Percentiles rank a stretch among this genome's conserved stretches.
These are phyloP conservation scores for Elaeidobius kamerunicus DNA, from an alignment of 2,888 invertebrate species.

Conservation along the genomic window DNA sequence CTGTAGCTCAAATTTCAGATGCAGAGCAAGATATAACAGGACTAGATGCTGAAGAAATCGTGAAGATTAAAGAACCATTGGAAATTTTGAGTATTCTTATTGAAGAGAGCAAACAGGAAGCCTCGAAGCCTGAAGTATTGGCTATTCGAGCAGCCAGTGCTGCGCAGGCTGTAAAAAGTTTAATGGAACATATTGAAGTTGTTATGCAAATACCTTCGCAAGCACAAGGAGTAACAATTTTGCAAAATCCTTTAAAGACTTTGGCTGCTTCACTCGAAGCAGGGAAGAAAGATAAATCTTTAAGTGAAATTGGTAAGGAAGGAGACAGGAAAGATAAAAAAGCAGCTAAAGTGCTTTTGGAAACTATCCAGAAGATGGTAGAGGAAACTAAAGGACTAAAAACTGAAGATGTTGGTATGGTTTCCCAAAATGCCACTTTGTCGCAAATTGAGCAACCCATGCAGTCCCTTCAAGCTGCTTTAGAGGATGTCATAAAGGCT, in stretches of 20 bases:
- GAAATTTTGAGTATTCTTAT: conserved; percentile 32
- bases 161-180: conserved; percentile 9
- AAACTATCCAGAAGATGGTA: too few relatives aligned
- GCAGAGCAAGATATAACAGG: conserved; percentile 1
- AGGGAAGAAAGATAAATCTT: too few relatives aligned
- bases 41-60: conserved; percentile 5
- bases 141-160: conserved; percentile 13
- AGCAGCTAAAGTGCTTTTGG: too few relatives aligned
- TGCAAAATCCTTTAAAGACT: conserved; percentile 19
- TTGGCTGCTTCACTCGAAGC: too few relatives aligned
- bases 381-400: too few relatives aligned
- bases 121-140: conserved; percentile 18
- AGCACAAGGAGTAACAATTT: conserved; percentile 17
- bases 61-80: conserved; percentile 30
- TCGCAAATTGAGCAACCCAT: too few relatives aligned
- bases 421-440: too few relatives aligned
- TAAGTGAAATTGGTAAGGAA: too few relatives aligned
- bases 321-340: too few relatives aligned
- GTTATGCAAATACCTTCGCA: conserved; percentile 18
- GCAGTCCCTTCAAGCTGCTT: too few relatives aligned
- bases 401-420: too few relatives aligned
- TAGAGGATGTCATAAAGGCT: too few relatives aligned
- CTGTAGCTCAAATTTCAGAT: conserved; percentile 9
- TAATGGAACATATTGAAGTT: conserved; percentile 24
- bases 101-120: conserved; percentile 1